Base-by-base conservation (phyloP, 1,140 invertebrate species). In the Bacillus rossius region DNA sequence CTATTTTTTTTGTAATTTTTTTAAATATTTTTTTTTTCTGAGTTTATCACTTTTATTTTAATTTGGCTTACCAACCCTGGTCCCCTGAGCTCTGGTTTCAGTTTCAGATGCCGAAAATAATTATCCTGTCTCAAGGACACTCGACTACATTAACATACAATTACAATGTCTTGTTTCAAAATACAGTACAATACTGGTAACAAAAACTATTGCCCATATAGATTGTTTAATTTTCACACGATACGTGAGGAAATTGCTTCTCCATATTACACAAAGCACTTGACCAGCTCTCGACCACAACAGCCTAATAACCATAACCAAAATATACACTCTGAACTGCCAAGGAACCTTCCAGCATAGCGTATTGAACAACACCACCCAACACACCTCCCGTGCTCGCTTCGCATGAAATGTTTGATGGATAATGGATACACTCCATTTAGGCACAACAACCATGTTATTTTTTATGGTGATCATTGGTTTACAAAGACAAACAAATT, bases 61-160 rank as follows among this genome's bases (percentile, higher is more conserved):
- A 57, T 61, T 60, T 61, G 59, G 59, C 59, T 61, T 52, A 48
- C 58, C 52, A 55, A 55, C 58, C 58, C 58, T 61, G 59, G 59
- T 61, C 59, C 59, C 59, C 59, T 61, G 55, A 61, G 51, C 58
- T 60, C 49, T 45, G 29, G 29, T 34, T 34, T 34, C 4, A 7
- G 42, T 42, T 42, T 55, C 48, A 34, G 22, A 55, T 42, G 29
- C 53, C 53, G 40, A 55, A 55, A 55, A 55, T 55, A 57, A 57
- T 16, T 29, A 49, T 25, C 37, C 29, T 42, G 19, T 55, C 34
- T 43, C 22, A 20, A 25, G 40, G 22, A 29, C 52, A 23, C 52
- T 40, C 52, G 37, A 55, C 55, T 60, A 55, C 49, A 38, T 48
- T 45, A 25, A 41, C 40, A 26, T 25, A 55, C 48, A 50, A 51